Percentiles rank a stretch among this genome's conserved stretches.
These are phyloP conservation scores for Platyscelio sp. DNA, from an alignment of 2,888 invertebrate genomes.

Conservation along the genomic window DNA sequence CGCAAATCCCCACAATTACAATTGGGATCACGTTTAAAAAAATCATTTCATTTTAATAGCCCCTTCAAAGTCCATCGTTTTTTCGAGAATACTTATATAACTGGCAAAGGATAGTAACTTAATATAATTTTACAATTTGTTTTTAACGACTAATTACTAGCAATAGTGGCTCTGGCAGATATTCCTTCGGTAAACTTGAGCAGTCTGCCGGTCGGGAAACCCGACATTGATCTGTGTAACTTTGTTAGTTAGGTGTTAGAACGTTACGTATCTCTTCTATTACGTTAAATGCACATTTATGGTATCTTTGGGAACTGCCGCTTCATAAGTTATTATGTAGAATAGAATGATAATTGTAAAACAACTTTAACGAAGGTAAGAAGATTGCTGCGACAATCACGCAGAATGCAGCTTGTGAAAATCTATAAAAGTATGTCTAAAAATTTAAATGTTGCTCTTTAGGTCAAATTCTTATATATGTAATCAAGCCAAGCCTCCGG, in stretches of 20 bases:
- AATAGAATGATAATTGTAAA: constrained; percentile 33
- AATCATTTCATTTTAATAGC: not conserved
- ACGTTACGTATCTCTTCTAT: constrained; percentile 76
- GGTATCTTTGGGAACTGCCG: constrained; percentile 76
- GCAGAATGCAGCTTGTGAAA: not conserved
- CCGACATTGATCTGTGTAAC: constrained; percentile 79
- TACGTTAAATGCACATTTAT: constrained; percentile 80
- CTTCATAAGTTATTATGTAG: constrained; percentile 41
- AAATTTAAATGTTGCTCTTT: too few species aligned
- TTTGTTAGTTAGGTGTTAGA: constrained; percentile 78
- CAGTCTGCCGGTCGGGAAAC: constrained; percentile 80
- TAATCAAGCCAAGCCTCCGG: constrained; percentile 28
- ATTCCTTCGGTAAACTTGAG: constrained; percentile 76
- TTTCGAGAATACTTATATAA: too few species aligned
- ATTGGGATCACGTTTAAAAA: constrained; percentile 65
- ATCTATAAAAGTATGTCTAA: too few species aligned
- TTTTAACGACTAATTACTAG: constrained; percentile 72
- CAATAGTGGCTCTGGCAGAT: constrained; percentile 79
- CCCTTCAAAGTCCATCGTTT: too few species aligned
- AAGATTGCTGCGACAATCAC: constrained; percentile 33
- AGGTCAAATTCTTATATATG: too few species aligned
- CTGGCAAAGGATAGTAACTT: too few species aligned
- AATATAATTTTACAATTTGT: too few species aligned
- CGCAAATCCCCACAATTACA: constrained; percentile 59
- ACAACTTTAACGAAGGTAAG: constrained; percentile 30